A percentile compares a stretch with the other conserved stretches of the same genome.
phyloP scores from a whole-genome alignment of 2,888 invertebrate genomes.

The Apantesis nais region DNA sequence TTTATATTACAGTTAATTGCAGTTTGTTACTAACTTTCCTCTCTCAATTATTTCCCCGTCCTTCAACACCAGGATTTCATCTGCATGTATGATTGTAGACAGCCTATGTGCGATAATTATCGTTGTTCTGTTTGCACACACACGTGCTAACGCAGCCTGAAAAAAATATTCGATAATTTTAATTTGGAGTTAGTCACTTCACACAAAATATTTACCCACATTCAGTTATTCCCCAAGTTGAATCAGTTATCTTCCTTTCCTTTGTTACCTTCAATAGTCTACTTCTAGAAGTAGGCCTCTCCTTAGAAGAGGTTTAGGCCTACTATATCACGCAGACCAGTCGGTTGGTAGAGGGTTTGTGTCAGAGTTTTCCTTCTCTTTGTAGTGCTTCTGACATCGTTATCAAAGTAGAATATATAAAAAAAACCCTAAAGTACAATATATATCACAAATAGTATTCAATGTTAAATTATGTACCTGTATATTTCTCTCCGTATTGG shows the following conservation, averaged over 20 bases:
- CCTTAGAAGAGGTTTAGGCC: too few species aligned
- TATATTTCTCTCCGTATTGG: slow-evolving; percentile 96
- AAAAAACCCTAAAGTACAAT: too few species aligned
- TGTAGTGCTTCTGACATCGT: too few species aligned
- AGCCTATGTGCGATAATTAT: slow-evolving; percentile 97
- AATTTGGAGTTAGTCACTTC: not conserved
- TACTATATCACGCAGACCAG: too few species aligned
- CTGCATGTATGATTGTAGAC: slow-evolving; percentile 97
- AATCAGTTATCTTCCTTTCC: too few species aligned
- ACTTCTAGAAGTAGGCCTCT: too few species aligned
- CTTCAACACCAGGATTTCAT: slow-evolving; percentile 96
- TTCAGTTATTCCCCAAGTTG: too few species aligned
- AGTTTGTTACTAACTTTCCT: slow-evolving; percentile 86
- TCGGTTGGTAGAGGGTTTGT: too few species aligned
- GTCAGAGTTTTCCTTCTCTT: too few species aligned
- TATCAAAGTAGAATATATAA: too few species aligned
- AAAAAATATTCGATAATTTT: slow-evolving; percentile 36
- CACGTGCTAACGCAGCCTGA: slow-evolving; percentile 89
- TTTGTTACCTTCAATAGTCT: too few species aligned
- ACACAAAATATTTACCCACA: not conserved
- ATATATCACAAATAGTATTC: not conserved
- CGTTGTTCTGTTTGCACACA: slow-evolving; percentile 95
- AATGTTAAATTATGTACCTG: slow-evolving; percentile 78
- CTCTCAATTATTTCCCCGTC: slow-evolving; percentile 97
- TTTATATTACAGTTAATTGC: not conserved